Evolutionary conservation across 2,113 vertebrate genomes (phyloP).

Genomic region (Clarias macrocephalus): DNA sequence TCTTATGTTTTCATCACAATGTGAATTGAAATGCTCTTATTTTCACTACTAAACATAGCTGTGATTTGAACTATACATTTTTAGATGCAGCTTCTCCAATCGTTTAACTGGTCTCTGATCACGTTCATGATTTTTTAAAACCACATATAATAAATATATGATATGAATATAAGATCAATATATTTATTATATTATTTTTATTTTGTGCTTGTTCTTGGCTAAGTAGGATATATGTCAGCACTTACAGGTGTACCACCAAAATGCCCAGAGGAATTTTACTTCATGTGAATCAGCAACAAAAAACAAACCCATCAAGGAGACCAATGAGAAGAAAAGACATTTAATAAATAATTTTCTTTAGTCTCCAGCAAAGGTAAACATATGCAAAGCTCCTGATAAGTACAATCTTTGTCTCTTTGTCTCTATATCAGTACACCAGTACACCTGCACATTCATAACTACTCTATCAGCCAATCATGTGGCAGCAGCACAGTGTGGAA

Average conservation of each 20-base stretch:
- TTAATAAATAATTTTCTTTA: constrained; percentile 70
- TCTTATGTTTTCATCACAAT: no score
- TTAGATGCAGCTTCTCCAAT: no score
- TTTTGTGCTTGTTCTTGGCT: no score
- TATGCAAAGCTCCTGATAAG: constrained; percentile 74
- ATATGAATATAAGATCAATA: no score
- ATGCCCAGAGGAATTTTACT: not conserved
- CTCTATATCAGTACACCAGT: not conserved
- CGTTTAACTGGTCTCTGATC: no score
- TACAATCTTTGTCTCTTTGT: constrained; percentile 69
- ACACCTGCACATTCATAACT: not conserved
- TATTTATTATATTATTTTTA: no score
- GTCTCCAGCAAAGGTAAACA: constrained; percentile 65
- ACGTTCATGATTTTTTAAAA: no score
- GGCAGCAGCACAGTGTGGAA: not conserved
- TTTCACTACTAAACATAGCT: no score
- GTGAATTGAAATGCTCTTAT: no score
- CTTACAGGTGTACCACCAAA: not conserved
- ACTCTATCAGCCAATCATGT: not conserved
- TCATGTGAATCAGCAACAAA: not conserved
- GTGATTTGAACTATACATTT: no score
- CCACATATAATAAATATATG: no score
- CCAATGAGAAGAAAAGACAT: constrained; percentile 65
- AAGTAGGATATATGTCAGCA: no score
- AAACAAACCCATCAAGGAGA: constrained; percentile 35